phyloP scores from a whole-genome alignment of 1,140 invertebrate genomes.

The Drosophila bipectinata region DNA sequence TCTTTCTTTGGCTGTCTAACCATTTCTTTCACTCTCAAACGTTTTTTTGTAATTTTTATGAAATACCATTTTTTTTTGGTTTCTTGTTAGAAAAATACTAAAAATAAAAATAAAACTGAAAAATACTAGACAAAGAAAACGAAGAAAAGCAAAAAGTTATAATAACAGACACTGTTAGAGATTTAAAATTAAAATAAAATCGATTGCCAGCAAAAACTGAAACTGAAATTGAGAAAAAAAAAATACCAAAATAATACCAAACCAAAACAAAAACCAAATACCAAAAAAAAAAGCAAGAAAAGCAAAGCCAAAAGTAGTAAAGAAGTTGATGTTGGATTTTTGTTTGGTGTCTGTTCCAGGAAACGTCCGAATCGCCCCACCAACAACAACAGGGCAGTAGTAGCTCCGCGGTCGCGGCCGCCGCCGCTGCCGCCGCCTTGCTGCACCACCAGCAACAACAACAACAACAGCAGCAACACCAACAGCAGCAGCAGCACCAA shows the following conservation, averaged over 20 bases:
- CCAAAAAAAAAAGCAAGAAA: constrained; percentile 48
- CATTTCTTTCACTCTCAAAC: constrained; percentile 32
- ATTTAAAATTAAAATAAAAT: constrained; percentile 40
- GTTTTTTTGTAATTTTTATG: constrained; percentile 39
- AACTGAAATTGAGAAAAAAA: constrained; percentile 70
- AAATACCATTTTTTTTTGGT: constrained; percentile 29
- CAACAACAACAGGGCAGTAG: constrained; percentile 78
- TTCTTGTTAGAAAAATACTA: constrained; percentile 32
- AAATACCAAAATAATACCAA: constrained; percentile 44
- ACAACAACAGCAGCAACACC: constrained; percentile 39
- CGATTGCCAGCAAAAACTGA: constrained; percentile 77
- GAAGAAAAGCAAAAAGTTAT: constrained; percentile 74
- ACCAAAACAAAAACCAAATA: constrained; percentile 53
- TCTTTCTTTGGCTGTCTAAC: constrained; percentile 31
- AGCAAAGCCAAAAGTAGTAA: constrained; percentile 81
- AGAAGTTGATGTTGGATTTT: constrained; percentile 96
- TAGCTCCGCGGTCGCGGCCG: constrained; percentile 54
- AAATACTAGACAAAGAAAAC: constrained; percentile 62
- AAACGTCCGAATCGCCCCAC: constrained; percentile 89
- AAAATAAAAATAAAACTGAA: constrained; percentile 5
- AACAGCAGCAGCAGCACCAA: constrained; percentile 31
- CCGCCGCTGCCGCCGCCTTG: constrained; percentile 50
- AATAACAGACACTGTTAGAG: constrained; percentile 48
- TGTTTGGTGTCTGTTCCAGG: constrained; percentile 96
- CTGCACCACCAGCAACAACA: constrained; percentile 45